Percentiles rank a stretch among this genome's conserved stretches.
Evolutionary conservation across 2,888 invertebrate species (phyloP).

Genomic region (Campoplex capitator): DNA sequence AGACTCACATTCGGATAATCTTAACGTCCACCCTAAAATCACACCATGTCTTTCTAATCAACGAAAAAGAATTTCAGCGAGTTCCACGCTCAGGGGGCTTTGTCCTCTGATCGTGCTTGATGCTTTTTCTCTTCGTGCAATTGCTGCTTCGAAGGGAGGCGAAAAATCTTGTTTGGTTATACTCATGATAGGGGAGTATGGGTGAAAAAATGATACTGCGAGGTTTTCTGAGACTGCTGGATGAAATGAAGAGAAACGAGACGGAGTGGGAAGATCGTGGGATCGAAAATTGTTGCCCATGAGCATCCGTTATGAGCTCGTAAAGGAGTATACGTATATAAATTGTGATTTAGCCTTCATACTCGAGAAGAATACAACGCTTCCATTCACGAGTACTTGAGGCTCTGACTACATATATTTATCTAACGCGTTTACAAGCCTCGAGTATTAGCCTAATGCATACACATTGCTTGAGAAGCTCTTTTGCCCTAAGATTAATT

Average conservation of each 20-base stretch:
- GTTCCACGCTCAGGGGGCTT: background rate
- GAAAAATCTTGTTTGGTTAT: background rate
- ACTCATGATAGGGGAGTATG: background rate
- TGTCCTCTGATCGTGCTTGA: slow-evolving; percentile 26
- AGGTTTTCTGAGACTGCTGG: background rate
- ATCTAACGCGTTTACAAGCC: slow-evolving; percentile 18
- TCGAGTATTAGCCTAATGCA: slow-evolving; percentile 21
- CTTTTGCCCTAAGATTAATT: slow-evolving; percentile 33
- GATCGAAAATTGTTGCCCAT: slow-evolving; percentile 58
- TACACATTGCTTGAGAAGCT: slow-evolving; percentile 22
- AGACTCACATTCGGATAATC: slow-evolving; percentile 61
- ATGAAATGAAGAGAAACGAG: slow-evolving; percentile 58
- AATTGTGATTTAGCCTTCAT: slow-evolving; percentile 54
- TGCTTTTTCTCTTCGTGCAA: background rate
- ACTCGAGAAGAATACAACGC: slow-evolving; percentile 41
- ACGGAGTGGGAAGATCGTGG: slow-evolving; percentile 31
- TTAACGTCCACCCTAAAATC: slow-evolving; percentile 46
- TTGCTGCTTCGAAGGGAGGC: background rate
- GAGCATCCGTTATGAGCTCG: slow-evolving; percentile 49
- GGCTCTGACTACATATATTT: slow-evolving; percentile 37
- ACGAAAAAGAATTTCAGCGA: slow-evolving; percentile 46
- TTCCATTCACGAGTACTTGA: slow-evolving; percentile 48
- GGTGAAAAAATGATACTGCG: background rate
- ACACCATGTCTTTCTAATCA: slow-evolving; percentile 26
- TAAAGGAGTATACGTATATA: slow-evolving; percentile 39